phyloP scores from a whole-genome alignment of 2,797 vertebrate species.

The Myripristis jacobus region DNA sequence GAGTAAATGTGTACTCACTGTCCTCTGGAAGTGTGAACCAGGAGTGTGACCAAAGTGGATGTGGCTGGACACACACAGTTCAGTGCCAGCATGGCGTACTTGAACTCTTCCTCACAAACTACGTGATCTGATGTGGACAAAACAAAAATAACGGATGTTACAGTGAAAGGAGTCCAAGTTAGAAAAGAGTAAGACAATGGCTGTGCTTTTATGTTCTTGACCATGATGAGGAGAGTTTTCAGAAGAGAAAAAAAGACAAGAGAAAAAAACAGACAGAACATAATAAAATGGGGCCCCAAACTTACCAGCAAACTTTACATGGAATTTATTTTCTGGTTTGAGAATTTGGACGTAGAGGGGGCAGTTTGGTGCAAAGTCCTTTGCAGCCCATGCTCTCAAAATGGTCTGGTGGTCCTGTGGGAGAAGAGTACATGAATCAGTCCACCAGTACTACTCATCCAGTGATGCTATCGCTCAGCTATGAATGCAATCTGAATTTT shows the following conservation, averaged over 20 bases:
- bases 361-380: conserved; percentile 98
- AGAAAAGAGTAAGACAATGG: background rate
- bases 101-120: conserved; percentile 99
- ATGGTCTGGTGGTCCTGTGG: conserved; percentile 98
- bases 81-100: conserved; percentile 98
- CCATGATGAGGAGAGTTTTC: background rate
- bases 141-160: background rate
- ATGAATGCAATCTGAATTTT: conserved; percentile 30
- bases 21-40: conserved; percentile 98
- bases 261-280: background rate
- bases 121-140: conserved; percentile 89
- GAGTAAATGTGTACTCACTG: conserved; percentile 88
- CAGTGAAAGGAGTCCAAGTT: background rate
- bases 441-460: conserved; percentile 6
- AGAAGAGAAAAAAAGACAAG: background rate
- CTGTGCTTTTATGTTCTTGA: no score
- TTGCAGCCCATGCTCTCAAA: conserved; percentile 98
- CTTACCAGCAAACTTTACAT: conserved; percentile 99
- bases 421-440: background rate
- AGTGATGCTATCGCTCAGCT: conserved; percentile 14
- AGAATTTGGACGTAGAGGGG: conserved; percentile 98
- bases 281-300: background rate
- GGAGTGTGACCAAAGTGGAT: conserved; percentile 95
- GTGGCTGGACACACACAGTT: conserved; percentile 99
- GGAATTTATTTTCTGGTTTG: conserved; percentile 99